Base-by-base conservation (phyloP, 2,888 invertebrate genomes). In the Calephelis perditalis region DNA sequence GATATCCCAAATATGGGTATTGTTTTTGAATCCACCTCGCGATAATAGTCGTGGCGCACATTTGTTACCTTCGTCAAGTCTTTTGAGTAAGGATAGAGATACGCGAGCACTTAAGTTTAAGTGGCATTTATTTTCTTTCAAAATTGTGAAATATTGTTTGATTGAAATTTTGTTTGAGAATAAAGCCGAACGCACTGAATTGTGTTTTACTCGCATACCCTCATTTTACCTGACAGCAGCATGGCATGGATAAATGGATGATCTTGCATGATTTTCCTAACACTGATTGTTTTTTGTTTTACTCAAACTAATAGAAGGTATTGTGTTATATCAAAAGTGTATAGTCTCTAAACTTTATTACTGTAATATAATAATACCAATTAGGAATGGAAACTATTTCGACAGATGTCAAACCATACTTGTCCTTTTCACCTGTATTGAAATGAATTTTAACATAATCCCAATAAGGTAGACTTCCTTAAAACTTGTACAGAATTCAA, bases 141-240 rank as follows among this genome's bases (percentile, higher is more conserved):
- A 77, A 81, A 79, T 78, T 86, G 80, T 82, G 70, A 72, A 77
- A 62, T 73, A 78, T 78, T 84, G 74, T 81, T 79, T 62, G 74
- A 73, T 73, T 73, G 71, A 67, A 67, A 70, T 77, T 78, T 76
- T 82, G 75, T 81, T 83, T 81, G 75, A 81, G 69, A 90, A 90
- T 90, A 90, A 90, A 90, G 80, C 80, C 79, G 79, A 81, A 76
- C 78, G 89, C 89, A 90, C 88, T 76, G 79, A 90, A 88, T 78
- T 86, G 89, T 89, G 89, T 90, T 90, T 90, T 89, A 90, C 89
- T 90, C 81, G 86, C 84, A 52, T 77, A 76, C 80, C 84, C 89
- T 66, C 70, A 78, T 72, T 75, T 73, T 37, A 76, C 76, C 76
- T 80, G 52, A 82, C 85, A 77, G 73, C 69, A 73, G 86, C 87